phyloP scores from a whole-genome alignment of 1,140 invertebrate species.

The Campoletis sonorensis region DNA sequence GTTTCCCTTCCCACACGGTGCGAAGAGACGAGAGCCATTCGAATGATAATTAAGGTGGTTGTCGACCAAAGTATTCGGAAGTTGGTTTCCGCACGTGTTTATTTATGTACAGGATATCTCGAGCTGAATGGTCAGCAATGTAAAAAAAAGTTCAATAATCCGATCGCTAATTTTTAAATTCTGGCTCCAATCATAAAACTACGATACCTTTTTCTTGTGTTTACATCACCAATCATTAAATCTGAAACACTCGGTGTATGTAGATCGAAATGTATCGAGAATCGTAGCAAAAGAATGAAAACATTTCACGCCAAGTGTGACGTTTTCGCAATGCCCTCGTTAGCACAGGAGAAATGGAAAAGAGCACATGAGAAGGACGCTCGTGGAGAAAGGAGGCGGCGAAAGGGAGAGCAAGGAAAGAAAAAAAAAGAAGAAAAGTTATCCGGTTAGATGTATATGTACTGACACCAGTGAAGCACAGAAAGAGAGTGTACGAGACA shows the following conservation, averaged over 20 bases:
- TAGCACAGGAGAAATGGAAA: not conserved
- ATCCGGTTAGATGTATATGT: not conserved
- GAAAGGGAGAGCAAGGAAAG: constrained; percentile 59
- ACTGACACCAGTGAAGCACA: not conserved
- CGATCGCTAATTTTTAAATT: too few relatives aligned
- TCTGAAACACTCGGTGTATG: not conserved
- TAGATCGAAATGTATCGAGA: not conserved
- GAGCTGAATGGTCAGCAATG: too few relatives aligned
- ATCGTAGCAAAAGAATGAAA: constrained; percentile 51
- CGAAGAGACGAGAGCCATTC: constrained; percentile 37
- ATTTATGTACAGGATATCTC: not conserved
- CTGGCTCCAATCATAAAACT: too few relatives aligned
- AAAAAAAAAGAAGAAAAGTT: constrained; percentile 25
- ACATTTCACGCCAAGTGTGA: constrained; percentile 35
- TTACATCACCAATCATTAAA: too few relatives aligned
- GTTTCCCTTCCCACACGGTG: constrained; percentile 49
- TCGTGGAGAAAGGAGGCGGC: constrained; percentile 53
- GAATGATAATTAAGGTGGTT: constrained; percentile 44
- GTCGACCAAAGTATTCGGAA: constrained; percentile 46
- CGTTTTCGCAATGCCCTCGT: not conserved
- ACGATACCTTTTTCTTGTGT: too few relatives aligned
- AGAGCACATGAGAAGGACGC: constrained; percentile 42
- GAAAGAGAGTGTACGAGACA: constrained; percentile 8
- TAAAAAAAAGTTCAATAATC: too few relatives aligned
- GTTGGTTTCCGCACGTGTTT: constrained; percentile 38